A percentile compares a stretch with the other conserved stretches of the same genome.
Evolutionary conservation across 2,797 vertebrate genomes (phyloP).

Genomic region (Schizopygopsis malacanthus): DNA sequence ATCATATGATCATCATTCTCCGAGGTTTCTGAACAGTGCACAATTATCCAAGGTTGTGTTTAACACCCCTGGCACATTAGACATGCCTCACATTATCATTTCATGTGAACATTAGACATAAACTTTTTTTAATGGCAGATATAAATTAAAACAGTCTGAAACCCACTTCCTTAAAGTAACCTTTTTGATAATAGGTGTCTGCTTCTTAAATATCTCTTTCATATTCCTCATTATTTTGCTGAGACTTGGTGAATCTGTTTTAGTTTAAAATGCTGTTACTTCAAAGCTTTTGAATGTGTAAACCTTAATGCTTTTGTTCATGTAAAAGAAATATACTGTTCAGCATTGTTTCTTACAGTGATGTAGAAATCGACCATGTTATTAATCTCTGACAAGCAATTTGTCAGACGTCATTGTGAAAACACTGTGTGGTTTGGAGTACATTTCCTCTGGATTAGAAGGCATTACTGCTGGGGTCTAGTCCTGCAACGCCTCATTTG

Average conservation of each 20-base stretch:
- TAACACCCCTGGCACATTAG: constrained; percentile 3
- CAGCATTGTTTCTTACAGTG: not conserved
- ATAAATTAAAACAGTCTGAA: not conserved
- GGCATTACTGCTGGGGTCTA: constrained; percentile 22
- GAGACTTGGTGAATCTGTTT: constrained; percentile 37
- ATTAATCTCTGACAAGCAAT: constrained; percentile 47
- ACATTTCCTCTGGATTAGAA: constrained; percentile 56
- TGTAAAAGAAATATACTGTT: constrained; percentile 10
- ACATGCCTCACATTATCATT: not conserved
- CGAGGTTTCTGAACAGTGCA: not conserved
- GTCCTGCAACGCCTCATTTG: constrained; percentile 60
- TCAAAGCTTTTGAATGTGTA: not conserved
- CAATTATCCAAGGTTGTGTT: not conserved
- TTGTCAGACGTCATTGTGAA: constrained; percentile 21
- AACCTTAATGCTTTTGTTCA: not conserved
- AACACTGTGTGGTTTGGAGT: constrained; percentile 47
- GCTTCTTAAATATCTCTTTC: constrained; percentile 27
- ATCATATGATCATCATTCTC: not conserved
- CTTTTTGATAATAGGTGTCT: constrained; percentile 20
- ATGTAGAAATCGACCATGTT: constrained; percentile 31
- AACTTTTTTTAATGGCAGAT: not conserved
- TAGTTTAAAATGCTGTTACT: constrained; percentile 29
- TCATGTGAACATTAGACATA: not conserved
- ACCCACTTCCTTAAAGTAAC: constrained; percentile 8
- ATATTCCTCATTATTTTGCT: not conserved